Conservation (phyloP, 2,888 invertebrate genomes). For the Chrysolina oricalcia region DNA sequence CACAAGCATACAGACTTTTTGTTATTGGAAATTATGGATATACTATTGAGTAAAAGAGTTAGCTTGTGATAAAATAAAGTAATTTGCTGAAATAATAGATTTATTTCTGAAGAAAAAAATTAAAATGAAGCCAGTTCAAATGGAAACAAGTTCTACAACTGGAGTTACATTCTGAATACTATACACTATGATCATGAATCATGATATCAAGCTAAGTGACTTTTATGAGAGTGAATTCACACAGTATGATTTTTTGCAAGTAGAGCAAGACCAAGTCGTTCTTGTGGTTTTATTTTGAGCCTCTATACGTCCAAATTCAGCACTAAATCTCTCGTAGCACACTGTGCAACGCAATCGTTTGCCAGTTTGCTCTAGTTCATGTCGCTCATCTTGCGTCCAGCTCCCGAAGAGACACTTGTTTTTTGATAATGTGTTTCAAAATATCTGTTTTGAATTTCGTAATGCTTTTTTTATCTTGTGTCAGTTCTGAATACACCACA, state of each 20-base stretch:
- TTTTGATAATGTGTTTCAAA: constrained; percentile 25
- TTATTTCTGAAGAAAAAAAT: no score
- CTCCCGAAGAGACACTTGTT: neutral
- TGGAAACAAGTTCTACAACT: no score
- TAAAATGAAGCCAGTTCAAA: no score
- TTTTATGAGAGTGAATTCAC: constrained; percentile 9
- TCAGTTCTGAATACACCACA: constrained; percentile 9
- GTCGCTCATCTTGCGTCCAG: constrained; percentile 17
- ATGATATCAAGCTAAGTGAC: no score
- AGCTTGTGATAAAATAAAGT: no score
- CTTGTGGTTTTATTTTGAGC: constrained; percentile 30
- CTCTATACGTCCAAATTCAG: constrained; percentile 20
- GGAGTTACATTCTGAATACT: no score
- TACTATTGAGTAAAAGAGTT: no score
- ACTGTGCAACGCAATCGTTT: constrained; percentile 26
- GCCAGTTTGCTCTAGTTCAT: constrained; percentile 28
- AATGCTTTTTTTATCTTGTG: constrained; percentile 29
- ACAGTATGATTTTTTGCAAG: constrained; percentile 20
- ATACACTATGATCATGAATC: no score
- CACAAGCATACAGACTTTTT: no score
- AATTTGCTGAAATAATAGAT: no score
- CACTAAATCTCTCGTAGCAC: no score
- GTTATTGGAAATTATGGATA: no score
- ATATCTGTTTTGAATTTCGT: constrained; percentile 26
- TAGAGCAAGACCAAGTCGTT: constrained; percentile 28